A percentile compares a stretch with the other conserved stretches of the same genome.
Conservation (phyloP, 2,888 invertebrate genomes). For the Parnassius glacialis region DNA sequence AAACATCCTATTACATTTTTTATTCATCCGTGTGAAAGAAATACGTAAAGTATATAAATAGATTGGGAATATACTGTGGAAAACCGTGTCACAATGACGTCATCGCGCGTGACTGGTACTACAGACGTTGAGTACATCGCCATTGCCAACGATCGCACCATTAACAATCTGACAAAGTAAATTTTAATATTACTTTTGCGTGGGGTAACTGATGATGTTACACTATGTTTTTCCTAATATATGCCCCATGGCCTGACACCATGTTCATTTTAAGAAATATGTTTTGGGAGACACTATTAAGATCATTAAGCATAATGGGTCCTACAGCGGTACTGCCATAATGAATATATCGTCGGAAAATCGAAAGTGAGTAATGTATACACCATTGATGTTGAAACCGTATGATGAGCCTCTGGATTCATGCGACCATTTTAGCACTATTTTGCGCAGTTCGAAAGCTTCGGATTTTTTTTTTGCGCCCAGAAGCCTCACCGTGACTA, state of each 20-base stretch:
- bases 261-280: not conserved
- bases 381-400: no score
- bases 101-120: conserved; percentile 35
- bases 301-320: not conserved
- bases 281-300: no score
- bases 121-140: conserved; percentile 24
- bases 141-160: conserved; percentile 2
- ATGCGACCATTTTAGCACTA: no score
- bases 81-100: conserved; percentile 36
- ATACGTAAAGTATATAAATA: conserved; percentile 1
- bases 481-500: no score
- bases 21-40: not conserved
- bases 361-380: no score
- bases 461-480: no score
- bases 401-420: no score
- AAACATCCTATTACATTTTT: no score
- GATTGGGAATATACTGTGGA: conserved; percentile 27
- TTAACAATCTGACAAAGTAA: conserved; percentile 18
- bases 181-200: conserved; percentile 5
- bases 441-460: no score
- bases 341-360: no score
- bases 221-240: not conserved
- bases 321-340: no score
- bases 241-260: not conserved
- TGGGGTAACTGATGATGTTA: not conserved